Percentiles rank a stretch among this genome's conserved stretches.
Conservation (phyloP, 2,888 invertebrate genomes). For the Drosophila flavopinicola region DNA sequence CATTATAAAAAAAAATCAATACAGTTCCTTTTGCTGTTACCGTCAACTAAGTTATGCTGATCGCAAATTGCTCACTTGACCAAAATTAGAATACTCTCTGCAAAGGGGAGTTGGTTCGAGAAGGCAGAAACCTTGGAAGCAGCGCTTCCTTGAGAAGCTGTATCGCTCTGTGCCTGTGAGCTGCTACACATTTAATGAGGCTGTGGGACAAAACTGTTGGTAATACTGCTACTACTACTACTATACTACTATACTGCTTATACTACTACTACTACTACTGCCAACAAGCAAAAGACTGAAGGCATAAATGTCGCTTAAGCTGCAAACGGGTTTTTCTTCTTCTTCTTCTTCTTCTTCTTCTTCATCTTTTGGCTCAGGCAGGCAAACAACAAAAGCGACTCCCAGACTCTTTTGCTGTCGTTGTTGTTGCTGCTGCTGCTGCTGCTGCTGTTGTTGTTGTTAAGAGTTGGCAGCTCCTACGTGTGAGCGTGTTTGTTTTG, state of each 20-base stretch:
- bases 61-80: no score
- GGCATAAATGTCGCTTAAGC: conserved; percentile 64
- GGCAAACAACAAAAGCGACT: conserved; percentile 38
- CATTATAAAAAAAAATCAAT: no score
- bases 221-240: conserved; percentile 1
- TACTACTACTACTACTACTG: background rate
- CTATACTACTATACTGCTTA: conserved; percentile 1
- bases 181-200: conserved; percentile 39
- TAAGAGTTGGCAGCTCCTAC: conserved; percentile 52
- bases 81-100: background rate
- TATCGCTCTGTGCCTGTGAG: conserved; percentile 7
- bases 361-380: conserved; percentile 6
- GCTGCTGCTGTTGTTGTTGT: conserved; percentile 23
- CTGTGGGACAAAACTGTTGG: conserved; percentile 13
- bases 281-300: conserved; percentile 38
- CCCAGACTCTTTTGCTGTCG: conserved; percentile 31
- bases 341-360: background rate
- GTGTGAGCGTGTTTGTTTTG: conserved; percentile 17
- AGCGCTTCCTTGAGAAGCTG: conserved; percentile 46
- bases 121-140: conserved; percentile 18
- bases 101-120: conserved; percentile 13
- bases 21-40: no score
- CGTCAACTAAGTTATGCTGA: no score
- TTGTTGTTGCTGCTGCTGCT: conserved; percentile 11
- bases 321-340: conserved; percentile 51